A percentile compares a stretch with the other conserved stretches of the same genome.
Evolutionary conservation across 2,797 vertebrate species (phyloP).

Genomic region (Periparus ater): DNA sequence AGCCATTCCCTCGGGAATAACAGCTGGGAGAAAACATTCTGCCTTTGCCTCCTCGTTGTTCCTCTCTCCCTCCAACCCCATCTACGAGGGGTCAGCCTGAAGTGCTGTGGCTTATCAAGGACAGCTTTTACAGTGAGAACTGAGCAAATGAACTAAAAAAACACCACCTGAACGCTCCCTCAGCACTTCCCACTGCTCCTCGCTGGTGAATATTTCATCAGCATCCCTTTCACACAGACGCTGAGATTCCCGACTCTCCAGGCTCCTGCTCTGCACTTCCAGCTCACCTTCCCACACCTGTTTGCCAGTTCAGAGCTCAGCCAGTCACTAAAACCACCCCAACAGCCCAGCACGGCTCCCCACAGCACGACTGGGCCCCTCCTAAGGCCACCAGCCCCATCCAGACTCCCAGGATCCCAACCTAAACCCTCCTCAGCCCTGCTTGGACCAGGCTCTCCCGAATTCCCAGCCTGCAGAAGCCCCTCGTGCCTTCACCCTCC

Average conservation of each 20-base stretch:
- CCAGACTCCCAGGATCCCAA: not conserved
- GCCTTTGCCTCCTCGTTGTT: not conserved
- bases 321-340: fast-evolving
- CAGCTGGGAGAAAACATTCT: not conserved
- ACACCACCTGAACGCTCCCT: fast-evolving
- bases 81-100: not conserved
- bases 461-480: not conserved
- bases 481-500: not conserved
- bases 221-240: not conserved
- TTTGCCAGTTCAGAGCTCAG: not conserved
- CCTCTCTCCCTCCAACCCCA: not conserved
- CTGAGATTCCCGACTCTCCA: not conserved
- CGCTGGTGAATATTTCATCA: fast-evolving
- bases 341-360: fast-evolving
- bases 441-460: not conserved
- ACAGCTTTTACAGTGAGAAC: not conserved
- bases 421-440: not conserved
- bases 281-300: not conserved
- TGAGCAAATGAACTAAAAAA: not conserved
- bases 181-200: fast-evolving
- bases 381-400: not conserved
- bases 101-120: not conserved
- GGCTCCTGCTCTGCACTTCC: not conserved
- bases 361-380: not conserved
- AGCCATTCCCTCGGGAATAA: not conserved